Evolutionary conservation across 2,888 invertebrate species (phyloP), one percentile per base, ranked within the genome.

Genomic region (Drosophila monieri): DNA sequence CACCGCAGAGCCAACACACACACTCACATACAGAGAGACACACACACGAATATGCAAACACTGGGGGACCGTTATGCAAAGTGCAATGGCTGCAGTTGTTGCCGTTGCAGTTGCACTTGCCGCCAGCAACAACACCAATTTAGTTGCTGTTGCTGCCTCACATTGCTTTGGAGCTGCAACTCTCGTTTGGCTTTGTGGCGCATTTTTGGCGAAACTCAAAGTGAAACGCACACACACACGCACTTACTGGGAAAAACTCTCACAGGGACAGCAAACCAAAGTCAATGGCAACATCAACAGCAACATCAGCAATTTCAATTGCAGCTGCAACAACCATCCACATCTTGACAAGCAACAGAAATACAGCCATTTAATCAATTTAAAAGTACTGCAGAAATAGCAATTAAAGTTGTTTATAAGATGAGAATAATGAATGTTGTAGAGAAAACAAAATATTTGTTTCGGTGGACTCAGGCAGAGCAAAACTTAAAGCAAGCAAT

Each of bases 151-250:
- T 73, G 67, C 55, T 59, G 64, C 39, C 68, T 73, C 86, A 85
- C 75, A 70, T 83, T 83, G 69, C 76, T 41, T 49, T 71, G 61
- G 78, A 18, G 47, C 59, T 41, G 47, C 64, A 57, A 73, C 66
- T 74, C 88, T 87, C 80, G 88, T 80, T 81, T 81, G 88, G 85
- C 85, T 81, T 81, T 84, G 88, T 74, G 88, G 88, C 86, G 84
- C 84, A 84, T 88, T 84, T 84, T 88, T 88, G 88, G 83, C 84
- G 75, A 75, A 74, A 81, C 88, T 85, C 88, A 88, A 74, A 87
- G 80, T 87, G 85, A 78, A 75, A 73, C 76, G 71, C 84, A 59
- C 53, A 60, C 58, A 35, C 10, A 10, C 35, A 23, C 18, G 18
- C 21, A 27, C 27, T 9, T 27, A 2, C 4, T 2, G 37, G 8